Base-by-base conservation (phyloP, 2,113 vertebrate species). In the Numenius arquata region DNA sequence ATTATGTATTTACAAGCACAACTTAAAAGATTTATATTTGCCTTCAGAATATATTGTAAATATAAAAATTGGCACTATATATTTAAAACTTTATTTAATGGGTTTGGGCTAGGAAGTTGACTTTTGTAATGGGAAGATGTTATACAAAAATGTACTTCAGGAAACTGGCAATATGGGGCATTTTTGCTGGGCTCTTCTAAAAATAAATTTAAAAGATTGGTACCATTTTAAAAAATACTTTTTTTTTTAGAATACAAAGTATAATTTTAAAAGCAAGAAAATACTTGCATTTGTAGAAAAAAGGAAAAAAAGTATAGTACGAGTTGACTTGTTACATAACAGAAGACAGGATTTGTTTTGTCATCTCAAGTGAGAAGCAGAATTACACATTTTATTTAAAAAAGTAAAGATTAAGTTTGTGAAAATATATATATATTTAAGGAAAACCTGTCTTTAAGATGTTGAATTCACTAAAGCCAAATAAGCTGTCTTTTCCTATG, bases 1-100 rank as follows among this genome's bases (percentile, higher is more conserved):
- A 93, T 95, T 88, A 87, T 65, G n/a, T 96, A 23, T 94, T 86
- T 85, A 87, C 47, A 97, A 97, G 93, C 91, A 96, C 82, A 96
- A 75, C 52, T 95, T 85, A 63, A 96, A 95, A 96, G 85, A 92
- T 95, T 92, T 97, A 74, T 97, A 97, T 97, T 96, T 97, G 81
- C 92, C 81, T 94, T 97, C 72, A 90, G 85, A 97, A 89, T 96
- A 72, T 97, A 95, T 93, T 97, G 96, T 97, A 97, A 90, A 92
- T 95, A 97, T 22, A 41, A 72, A 90, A 58, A 93, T 92, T 95
- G 79, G 94, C 90, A 83, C 81, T 94, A 45, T 97, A 53, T 97
- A 94, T 96, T 96, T 96, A 89, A 97, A 75, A 90, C 30, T 95
- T 79, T 97, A 93, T 95, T 96, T 95, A 97, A 87, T 86, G 53